Evolutionary conservation across 2,888 invertebrate genomes (phyloP).

Genomic region (Laothoe populi): DNA sequence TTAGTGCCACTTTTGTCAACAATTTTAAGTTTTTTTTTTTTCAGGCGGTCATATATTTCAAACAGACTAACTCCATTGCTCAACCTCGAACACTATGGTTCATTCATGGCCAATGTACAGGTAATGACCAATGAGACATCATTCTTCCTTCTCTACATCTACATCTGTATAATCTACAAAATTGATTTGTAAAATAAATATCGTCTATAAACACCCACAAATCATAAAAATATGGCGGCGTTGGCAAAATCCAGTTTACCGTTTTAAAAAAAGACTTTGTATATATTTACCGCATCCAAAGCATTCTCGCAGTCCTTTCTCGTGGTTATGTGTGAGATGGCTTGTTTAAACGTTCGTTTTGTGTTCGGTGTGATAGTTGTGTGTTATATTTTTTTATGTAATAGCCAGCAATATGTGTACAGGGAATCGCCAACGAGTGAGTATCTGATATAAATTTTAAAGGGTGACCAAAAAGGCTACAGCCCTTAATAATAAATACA

Average conservation of each 20-base stretch:
- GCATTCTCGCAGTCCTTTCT: constrained; percentile 14
- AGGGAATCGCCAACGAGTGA: constrained; percentile 8
- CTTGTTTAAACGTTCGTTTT: constrained; percentile 27
- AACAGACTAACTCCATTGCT: not conserved
- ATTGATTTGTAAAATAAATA: not conserved
- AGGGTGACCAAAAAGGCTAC: not conserved
- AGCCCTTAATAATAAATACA: no score
- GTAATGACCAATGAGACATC: not conserved
- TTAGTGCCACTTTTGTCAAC: no score
- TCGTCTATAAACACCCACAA: not conserved
- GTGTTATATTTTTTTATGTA: constrained; percentile 38
- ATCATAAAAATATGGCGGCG: not conserved
- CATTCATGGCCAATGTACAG: not conserved
- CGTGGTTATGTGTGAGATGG: constrained; percentile 6
- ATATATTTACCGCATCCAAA: constrained; percentile 32
- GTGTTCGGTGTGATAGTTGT: constrained; percentile 38
- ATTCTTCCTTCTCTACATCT: not conserved
- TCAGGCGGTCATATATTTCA: not conserved
- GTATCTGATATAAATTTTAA: constrained; percentile 7
- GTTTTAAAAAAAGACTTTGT: constrained; percentile 45
- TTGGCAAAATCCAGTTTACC: constrained; percentile 27
- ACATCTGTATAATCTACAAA: not conserved
- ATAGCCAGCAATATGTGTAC: constrained; percentile 32
- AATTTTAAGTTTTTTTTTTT: not conserved
- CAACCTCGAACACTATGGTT: not conserved